Evolutionary conservation across 2,113 vertebrate genomes (phyloP), one percentile per base, ranked within the genome.

Genomic region (Muntiacus muntjak): DNA sequence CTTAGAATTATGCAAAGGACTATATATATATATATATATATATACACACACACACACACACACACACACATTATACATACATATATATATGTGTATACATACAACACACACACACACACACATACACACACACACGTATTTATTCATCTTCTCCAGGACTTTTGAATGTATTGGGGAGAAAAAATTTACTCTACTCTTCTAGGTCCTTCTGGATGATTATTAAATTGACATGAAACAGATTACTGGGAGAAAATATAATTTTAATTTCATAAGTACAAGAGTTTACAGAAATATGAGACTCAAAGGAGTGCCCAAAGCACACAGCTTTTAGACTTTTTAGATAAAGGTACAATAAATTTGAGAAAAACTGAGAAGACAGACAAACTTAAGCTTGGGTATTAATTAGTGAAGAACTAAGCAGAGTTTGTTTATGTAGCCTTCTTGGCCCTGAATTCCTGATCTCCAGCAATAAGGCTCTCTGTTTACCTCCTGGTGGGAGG

Each of bases 1-100:
- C 11, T 16, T 54, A 89, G 62, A 81, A 43, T 33, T 82, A 58
- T 62, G 81, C 36, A 33, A 55, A 78, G 28, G 33, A 28, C 14
- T 26, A 2, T n/a, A 52, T 40, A n/a, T n/a, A 21, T 12, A 30
- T 6, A 23, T 3, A 74, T 0, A 71, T 1, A 67, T 2, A 45
- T n/a, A n/a, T n/a, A 47, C 45, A 47, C 14, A 52, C 14, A 52
- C 16, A 52, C 1, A 54, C 5, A 47, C 45, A 47, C 14, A 52
- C 14, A 52, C 16, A 52, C 1, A 54, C 5, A 54, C 17, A 40
- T 12, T 9, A 71, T 40, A 71, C 64, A 71, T 67, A 36, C 4
- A 71, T 5, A 71, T 11, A 36, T 71, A 36, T 71, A 71, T 71
- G 0, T 71, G 2, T 71, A 71, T 40, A 71, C 67, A 71, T 19